Evolutionary conservation across 2,888 invertebrate species (phyloP).

Genomic region (Aphelenchoides bicaudatus): DNA sequence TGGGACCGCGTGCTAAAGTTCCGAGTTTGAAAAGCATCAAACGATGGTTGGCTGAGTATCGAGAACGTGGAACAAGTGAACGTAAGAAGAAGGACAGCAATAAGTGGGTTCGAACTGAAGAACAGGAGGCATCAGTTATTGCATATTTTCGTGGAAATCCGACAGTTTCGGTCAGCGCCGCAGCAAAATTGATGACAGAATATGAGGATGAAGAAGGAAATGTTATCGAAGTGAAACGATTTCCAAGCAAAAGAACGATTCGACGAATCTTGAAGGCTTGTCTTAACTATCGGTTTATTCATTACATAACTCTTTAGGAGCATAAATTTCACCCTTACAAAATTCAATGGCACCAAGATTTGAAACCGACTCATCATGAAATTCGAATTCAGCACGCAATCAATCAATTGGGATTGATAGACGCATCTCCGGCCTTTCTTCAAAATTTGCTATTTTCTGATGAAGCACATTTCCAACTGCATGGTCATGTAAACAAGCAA

Average conservation of each 20-base stretch:
- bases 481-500: slow-evolving; percentile 14
- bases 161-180: too few relatives aligned
- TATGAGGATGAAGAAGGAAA: neutral
- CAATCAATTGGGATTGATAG: neutral
- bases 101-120: too few relatives aligned
- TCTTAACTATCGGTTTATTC: neutral
- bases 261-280: neutral
- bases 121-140: too few relatives aligned
- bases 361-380: neutral
- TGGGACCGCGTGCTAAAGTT: neutral
- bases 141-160: too few relatives aligned
- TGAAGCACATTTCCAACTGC: slow-evolving; percentile 17
- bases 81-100: too few relatives aligned
- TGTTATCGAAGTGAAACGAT: neutral
- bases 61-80: too few relatives aligned
- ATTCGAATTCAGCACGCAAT: neutral
- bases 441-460: slow-evolving; percentile 3
- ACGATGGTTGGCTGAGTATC: too few relatives aligned
- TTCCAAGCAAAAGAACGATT: neutral
- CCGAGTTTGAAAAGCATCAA: neutral
- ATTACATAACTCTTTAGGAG: neutral
- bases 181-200: neutral
- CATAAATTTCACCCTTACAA: slow-evolving; percentile 5
- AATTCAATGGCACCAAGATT: neutral
- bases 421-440: neutral